These are phyloP conservation scores for Nymphalis c-album DNA, from an alignment of 2,888 invertebrate species.

Conservation along the genomic window DNA sequence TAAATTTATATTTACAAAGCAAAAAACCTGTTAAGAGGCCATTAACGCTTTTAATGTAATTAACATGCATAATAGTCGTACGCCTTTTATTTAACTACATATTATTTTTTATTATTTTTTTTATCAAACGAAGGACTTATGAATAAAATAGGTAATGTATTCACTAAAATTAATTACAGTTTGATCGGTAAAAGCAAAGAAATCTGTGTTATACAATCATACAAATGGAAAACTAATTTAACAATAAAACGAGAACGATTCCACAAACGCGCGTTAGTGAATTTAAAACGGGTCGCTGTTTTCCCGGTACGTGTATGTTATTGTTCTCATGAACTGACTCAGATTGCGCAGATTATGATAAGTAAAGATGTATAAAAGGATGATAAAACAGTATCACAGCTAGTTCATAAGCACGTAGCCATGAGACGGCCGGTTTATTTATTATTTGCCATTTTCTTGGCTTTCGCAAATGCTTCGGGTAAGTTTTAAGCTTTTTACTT, in stretches of 20 bases:
- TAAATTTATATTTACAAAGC: no score
- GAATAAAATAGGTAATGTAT: no score
- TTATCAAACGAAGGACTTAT: no score
- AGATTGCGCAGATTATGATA: constrained; percentile 55
- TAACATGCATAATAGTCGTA: no score
- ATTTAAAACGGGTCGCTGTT: constrained; percentile 38
- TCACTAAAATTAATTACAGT: background rate
- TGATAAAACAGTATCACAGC: constrained; percentile 39
- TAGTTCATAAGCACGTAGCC: constrained; percentile 47
- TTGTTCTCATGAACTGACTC: constrained; percentile 56
- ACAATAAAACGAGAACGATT: constrained; percentile 21
- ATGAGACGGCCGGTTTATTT: constrained; percentile 57
- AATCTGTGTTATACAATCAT: background rate
- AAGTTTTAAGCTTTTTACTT: constrained; percentile 12
- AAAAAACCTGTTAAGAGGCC: no score
- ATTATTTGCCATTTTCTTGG: constrained; percentile 45
- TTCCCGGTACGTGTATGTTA: constrained; percentile 52
- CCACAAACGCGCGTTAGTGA: constrained; percentile 25
- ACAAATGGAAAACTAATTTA: constrained; percentile 9
- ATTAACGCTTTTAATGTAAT: no score
- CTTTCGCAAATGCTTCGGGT: constrained; percentile 46
- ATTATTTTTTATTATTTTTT: no score
- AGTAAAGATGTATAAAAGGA: constrained; percentile 67
- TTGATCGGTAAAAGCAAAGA: background rate
- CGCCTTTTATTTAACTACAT: no score